Percentiles rank a stretch among this genome's conserved stretches.
Conservation (phyloP, 2,888 invertebrate species). For the Saturnia japonica region DNA sequence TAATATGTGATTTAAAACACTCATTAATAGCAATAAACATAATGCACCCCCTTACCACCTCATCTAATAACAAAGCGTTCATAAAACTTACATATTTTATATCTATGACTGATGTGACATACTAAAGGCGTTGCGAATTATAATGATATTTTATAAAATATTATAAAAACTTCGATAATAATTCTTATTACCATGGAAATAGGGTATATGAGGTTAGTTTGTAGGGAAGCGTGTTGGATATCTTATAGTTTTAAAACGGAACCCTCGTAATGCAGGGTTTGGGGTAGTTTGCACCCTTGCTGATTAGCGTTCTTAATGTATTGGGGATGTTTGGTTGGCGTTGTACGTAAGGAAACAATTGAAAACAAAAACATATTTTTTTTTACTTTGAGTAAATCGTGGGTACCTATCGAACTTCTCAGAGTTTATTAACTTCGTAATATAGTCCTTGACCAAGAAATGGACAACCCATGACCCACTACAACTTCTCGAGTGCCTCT, state of each 20-base stretch:
- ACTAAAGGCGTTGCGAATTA: constrained; percentile 80
- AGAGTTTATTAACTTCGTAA: too few species aligned
- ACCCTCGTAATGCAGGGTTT: constrained; percentile 60
- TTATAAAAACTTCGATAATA: neutral
- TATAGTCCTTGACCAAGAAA: too few species aligned
- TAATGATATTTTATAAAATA: constrained; percentile 34
- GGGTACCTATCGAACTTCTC: neutral
- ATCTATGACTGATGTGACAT: constrained; percentile 80
- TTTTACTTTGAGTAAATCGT: neutral
- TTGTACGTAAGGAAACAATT: constrained; percentile 36
- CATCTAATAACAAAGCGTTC: constrained; percentile 59
- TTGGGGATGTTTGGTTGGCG: constrained; percentile 61
- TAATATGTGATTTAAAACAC: constrained; percentile 39
- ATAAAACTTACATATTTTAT: constrained; percentile 76
- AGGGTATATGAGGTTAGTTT: constrained; percentile 26
- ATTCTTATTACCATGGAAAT: neutral
- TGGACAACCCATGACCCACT: too few species aligned
- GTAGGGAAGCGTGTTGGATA: constrained; percentile 50
- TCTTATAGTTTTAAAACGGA: constrained; percentile 81
- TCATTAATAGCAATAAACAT: constrained; percentile 50
- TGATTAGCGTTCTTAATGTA: constrained; percentile 80
- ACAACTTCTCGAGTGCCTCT: too few species aligned
- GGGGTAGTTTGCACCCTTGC: constrained; percentile 76
- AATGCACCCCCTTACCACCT: constrained; percentile 54
- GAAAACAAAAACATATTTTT: neutral